phyloP scores from a whole-genome alignment of 1,140 invertebrate species.

The Alviniconcha marisindica region DNA sequence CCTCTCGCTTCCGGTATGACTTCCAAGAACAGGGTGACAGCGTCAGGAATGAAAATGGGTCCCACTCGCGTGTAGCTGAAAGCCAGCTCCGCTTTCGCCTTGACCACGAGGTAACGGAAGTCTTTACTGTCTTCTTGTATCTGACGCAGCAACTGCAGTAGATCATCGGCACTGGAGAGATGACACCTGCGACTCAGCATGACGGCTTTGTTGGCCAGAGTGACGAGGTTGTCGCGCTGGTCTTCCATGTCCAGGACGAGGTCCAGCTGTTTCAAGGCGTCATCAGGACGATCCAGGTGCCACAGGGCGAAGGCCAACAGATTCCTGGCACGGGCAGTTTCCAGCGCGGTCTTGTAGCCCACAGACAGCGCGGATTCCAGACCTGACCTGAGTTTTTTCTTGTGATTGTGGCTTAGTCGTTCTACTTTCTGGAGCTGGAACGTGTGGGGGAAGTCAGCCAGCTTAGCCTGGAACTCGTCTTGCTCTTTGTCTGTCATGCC shows the following conservation, averaged over 20 bases:
- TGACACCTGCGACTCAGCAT: not conserved
- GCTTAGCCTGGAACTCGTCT: not conserved
- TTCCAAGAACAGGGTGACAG: not conserved
- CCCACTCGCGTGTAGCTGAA: conserved; percentile 15
- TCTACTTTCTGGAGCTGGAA: conserved; percentile 2
- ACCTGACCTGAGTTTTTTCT: not conserved
- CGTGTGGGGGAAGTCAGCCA: not conserved
- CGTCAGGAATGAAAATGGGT: not conserved
- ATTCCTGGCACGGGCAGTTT: conserved; percentile 11
- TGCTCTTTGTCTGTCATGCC: too few relatives aligned
- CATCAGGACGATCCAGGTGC: not conserved
- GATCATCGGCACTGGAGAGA: not conserved
- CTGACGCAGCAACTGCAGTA: not conserved
- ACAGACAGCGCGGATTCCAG: conserved; percentile 16
- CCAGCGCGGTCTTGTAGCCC: not conserved
- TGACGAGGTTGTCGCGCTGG: conserved; percentile 8
- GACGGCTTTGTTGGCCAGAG: conserved; percentile 25
- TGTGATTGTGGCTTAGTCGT: not conserved
- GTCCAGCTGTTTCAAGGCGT: not conserved
- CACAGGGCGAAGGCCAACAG: not conserved
- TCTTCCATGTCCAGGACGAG: not conserved
- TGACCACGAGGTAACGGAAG: not conserved
- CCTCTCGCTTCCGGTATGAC: not conserved
- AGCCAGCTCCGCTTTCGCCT: conserved; percentile 29
- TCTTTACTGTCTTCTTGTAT: not conserved